Percentiles rank a stretch among this genome's conserved stretches.
These are phyloP conservation scores for Metacarcinus magister DNA, from an alignment of 2,888 invertebrate species.

Conservation along the genomic window DNA sequence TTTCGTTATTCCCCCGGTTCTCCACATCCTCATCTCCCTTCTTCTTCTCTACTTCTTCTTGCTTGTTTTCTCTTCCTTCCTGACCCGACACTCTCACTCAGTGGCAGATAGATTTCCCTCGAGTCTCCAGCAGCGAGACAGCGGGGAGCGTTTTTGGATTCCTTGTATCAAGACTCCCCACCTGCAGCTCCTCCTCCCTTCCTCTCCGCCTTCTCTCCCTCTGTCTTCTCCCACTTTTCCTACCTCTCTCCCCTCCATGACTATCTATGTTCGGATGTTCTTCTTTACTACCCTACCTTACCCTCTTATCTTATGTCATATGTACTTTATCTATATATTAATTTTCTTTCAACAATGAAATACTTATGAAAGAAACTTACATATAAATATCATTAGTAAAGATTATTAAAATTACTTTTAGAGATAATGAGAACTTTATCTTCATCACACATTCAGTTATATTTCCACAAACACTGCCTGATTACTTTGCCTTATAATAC, in stretches of 20 bases:
- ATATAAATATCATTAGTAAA: too few species aligned
- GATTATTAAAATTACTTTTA: too few species aligned
- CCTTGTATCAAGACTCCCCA: neutral
- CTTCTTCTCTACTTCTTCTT: neutral
- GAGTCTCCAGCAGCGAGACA: neutral
- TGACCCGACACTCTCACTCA: neutral
- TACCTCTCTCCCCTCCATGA: neutral
- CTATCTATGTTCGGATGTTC: neutral
- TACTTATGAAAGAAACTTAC: too few species aligned
- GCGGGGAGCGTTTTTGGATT: neutral
- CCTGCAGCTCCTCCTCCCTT: neutral
- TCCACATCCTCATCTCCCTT: neutral
- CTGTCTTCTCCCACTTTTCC: too few species aligned
- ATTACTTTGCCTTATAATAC: too few species aligned
- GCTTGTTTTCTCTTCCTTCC: neutral
- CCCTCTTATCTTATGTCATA: too few species aligned
- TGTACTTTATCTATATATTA: too few species aligned
- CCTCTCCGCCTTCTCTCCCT: neutral
- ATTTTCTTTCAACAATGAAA: too few species aligned
- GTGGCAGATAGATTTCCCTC: neutral
- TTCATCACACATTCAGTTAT: too few species aligned
- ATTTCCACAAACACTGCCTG: too few species aligned
- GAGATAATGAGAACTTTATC: too few species aligned
- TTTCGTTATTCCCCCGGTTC: neutral
- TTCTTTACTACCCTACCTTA: too few species aligned